Evolutionary conservation across 2,113 vertebrate species (phyloP).

Genomic region (Chaetodon auriga): DNA sequence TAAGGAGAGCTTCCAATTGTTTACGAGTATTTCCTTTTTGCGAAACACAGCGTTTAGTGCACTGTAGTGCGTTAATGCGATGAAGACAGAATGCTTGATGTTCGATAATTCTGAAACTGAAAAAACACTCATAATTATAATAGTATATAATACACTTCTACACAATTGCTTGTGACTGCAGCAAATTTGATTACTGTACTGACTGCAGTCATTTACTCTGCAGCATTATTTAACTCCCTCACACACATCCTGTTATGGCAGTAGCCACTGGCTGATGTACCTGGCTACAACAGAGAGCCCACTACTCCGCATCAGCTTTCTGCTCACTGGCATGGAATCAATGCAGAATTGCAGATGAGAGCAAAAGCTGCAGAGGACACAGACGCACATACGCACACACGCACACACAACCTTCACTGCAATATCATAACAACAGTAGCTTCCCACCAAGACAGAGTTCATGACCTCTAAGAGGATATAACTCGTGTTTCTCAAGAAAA

Average conservation of each 20-base stretch:
- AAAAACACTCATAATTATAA: not conserved
- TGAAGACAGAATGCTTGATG: not conserved
- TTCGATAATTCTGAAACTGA: conserved; percentile 14
- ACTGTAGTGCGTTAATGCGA: not conserved
- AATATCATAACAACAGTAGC: conserved; percentile 42
- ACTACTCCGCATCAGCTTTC: conserved; percentile 61
- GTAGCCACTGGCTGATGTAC: conserved; percentile 58
- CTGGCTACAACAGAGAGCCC: conserved; percentile 49
- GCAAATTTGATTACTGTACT: conserved; percentile 49
- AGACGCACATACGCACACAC: conserved; percentile 4
- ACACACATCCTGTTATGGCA: conserved; percentile 41
- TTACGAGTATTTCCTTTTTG: conserved; percentile 28
- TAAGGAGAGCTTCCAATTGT: conserved; percentile 12
- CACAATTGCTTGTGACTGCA: conserved; percentile 44
- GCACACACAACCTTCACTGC: conserved; percentile 23
- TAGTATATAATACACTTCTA: conserved; percentile 17
- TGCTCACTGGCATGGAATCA: conserved; percentile 75
- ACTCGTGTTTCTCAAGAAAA: conserved; percentile 30
- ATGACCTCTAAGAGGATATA: conserved; percentile 35
- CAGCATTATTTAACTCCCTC: conserved; percentile 60
- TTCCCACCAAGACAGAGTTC: conserved; percentile 29
- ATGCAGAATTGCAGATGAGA: conserved; percentile 73
- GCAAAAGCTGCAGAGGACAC: conserved; percentile 70
- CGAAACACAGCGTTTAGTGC: conserved; percentile 16
- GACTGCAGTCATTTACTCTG: conserved; percentile 70